Base-by-base conservation (phyloP, 2,888 invertebrate genomes). In the Eustalomyia histrio region DNA sequence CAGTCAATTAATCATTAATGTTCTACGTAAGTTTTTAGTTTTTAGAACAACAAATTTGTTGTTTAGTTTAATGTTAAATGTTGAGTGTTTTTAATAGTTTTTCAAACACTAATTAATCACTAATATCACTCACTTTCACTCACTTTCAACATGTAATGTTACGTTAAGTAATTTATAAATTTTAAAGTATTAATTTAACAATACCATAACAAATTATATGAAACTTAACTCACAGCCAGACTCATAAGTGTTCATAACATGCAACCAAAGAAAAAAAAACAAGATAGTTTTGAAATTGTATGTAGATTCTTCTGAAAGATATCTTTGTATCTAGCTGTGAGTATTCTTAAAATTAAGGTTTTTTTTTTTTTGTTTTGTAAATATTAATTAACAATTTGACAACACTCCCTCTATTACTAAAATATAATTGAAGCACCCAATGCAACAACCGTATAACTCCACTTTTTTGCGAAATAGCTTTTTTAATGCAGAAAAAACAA, bases 1-100 rank as follows among this genome's bases (percentile, higher is more conserved):
- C 80, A 74, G 78, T 78, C 71, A 72, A 76, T 72, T 63, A 78
- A 78, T 69, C 69, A 78, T 78, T 50, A 69, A 65, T 81, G 65
- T 61, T 74, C 65, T 74, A 78, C 67, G 80, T 80, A 80, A 80
- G 80, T 80, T 72, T 6, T 76, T 68, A 76, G 71, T 63, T 68
- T 76, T 72, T 80, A 76, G 80, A 50, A 3, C 16, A 69, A 75
- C 64, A 43, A 72, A 29, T 29, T 55, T 50, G 55, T 68, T 64
- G 63, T 43, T 65, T 71, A 69, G 68, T 74, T 79, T 73, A 69
- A 73, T 29, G 39, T 69, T 75, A 65, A 65, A 61, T 73, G 63
- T 69, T 79, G 47, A 47, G 33, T 67, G 12, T 35, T 78, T 65
- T n/a, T 55, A 65, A 53, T 60, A 75, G 60, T 55, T 63, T 64